Evolutionary conservation across 2,797 vertebrate species (phyloP).

Genomic region (Chaetodon trifasciatus): DNA sequence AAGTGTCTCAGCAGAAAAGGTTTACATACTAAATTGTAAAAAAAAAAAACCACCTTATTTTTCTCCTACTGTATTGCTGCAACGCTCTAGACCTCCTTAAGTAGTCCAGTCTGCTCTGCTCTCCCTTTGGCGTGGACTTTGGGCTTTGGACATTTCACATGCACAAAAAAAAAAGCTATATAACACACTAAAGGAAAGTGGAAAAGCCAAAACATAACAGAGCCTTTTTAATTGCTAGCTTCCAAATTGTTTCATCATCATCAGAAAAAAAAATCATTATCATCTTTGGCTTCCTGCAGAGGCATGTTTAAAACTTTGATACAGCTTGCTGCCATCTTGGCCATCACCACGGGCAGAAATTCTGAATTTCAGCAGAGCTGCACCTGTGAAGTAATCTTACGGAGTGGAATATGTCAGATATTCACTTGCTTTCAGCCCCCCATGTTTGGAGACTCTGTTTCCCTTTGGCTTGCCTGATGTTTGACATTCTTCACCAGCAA

Average conservation of each 20-base stretch:
- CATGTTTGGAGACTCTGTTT: neutral
- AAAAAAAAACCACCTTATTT: too few relatives aligned
- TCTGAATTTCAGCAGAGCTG: neutral
- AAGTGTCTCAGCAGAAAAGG: too few relatives aligned
- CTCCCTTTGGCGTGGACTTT: too few relatives aligned
- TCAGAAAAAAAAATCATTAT: neutral
- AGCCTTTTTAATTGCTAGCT: neutral
- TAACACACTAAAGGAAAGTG: too few relatives aligned
- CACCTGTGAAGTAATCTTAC: neutral
- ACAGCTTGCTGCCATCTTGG: neutral
- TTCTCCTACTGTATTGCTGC: too few relatives aligned
- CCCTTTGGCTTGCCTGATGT: constrained; percentile 16
- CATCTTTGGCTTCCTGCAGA: neutral
- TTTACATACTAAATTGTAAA: too few relatives aligned
- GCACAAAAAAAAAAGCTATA: too few relatives aligned
- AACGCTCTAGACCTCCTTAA: too few relatives aligned
- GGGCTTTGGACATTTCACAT: too few relatives aligned
- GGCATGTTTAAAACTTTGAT: constrained; percentile 4
- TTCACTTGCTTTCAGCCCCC: constrained; percentile 17
- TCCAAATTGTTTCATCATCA: neutral
- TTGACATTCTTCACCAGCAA: constrained; percentile 13
- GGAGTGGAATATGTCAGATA: neutral
- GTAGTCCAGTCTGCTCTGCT: too few relatives aligned
- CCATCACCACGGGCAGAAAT: neutral
- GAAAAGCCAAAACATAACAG: too few relatives aligned